Evolutionary conservation across 2,888 invertebrate species (phyloP).

Genomic region (Cerceris rybyensis): DNA sequence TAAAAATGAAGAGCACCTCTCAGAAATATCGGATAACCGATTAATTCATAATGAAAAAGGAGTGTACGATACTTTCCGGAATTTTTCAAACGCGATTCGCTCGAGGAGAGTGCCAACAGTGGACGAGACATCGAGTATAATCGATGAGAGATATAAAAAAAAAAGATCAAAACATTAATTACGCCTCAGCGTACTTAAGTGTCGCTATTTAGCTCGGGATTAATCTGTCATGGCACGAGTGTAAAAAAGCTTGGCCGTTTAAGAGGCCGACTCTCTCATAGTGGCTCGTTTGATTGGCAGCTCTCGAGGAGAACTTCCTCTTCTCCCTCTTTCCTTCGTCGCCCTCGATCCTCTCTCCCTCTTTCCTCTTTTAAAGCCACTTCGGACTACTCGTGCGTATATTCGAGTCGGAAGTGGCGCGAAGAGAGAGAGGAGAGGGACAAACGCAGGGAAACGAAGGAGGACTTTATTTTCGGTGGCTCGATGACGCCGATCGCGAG

Average conservation of each 20-base stretch:
- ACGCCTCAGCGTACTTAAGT: constrained; percentile 55
- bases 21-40: too few species aligned
- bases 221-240: constrained; percentile 67
- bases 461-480: constrained; percentile 68
- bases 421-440: constrained; percentile 18
- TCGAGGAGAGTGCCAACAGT: not conserved
- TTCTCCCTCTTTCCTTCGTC: constrained; percentile 25
- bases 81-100: not conserved
- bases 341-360: constrained; percentile 22
- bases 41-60: too few species aligned
- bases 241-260: constrained; percentile 65
- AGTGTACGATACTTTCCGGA: not conserved
- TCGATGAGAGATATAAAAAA: not conserved
- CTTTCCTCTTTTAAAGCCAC: constrained; percentile 51
- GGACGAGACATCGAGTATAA: not conserved
- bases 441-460: constrained; percentile 57
- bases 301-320: constrained; percentile 59
- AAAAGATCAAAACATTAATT: constrained; percentile 56
- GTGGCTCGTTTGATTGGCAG: constrained; percentile 70
- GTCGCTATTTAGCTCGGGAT: constrained; percentile 62
- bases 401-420: constrained; percentile 59
- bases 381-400: constrained; percentile 49
- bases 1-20: too few species aligned
- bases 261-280: constrained; percentile 60
- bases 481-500: constrained; percentile 54